phyloP scores from a whole-genome alignment of 2,888 invertebrate genomes.

The Darwinula stevensoni region DNA sequence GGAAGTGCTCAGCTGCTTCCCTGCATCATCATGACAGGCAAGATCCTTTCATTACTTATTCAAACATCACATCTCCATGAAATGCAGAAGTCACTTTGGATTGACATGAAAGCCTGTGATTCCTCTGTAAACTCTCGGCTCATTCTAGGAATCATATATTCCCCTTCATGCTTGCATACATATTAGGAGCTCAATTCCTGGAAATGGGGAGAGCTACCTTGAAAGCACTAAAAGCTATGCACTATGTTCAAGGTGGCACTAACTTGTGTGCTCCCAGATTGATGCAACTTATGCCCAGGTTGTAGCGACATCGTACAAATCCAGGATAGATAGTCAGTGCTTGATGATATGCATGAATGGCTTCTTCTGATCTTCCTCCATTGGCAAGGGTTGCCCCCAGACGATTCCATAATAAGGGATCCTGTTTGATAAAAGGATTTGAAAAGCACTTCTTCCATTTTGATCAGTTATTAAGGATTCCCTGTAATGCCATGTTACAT shows the following conservation, averaged over 20 bases:
- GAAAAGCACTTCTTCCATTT: not conserved
- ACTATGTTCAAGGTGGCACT: conserved; percentile 7
- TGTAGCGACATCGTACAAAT: conserved; percentile 84
- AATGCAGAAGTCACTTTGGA: too few species aligned
- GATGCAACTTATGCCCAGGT: conserved; percentile 90
- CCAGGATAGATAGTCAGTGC: conserved; percentile 76
- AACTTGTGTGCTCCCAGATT: conserved; percentile 63
- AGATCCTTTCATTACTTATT: too few species aligned
- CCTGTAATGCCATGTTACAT: too few species aligned
- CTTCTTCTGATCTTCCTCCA: conserved; percentile 74
- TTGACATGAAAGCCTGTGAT: not conserved
- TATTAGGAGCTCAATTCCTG: too few species aligned
- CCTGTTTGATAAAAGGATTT: conserved; percentile 20
- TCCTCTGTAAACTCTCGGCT: not conserved
- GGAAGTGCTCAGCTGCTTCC: conserved; percentile 81
- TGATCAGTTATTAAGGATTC: too few species aligned
- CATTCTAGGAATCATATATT: not conserved
- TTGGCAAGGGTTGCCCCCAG: conserved; percentile 91
- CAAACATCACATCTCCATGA: too few species aligned
- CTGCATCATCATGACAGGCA: conserved; percentile 21
- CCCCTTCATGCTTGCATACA: too few species aligned
- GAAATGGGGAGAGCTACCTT: too few species aligned
- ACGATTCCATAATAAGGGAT: conserved; percentile 85
- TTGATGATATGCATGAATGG: conserved; percentile 75
- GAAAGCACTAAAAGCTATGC: not conserved